Conservation (phyloP, 2,113 vertebrate genomes). For the Chaetorhynchus papuensis region DNA sequence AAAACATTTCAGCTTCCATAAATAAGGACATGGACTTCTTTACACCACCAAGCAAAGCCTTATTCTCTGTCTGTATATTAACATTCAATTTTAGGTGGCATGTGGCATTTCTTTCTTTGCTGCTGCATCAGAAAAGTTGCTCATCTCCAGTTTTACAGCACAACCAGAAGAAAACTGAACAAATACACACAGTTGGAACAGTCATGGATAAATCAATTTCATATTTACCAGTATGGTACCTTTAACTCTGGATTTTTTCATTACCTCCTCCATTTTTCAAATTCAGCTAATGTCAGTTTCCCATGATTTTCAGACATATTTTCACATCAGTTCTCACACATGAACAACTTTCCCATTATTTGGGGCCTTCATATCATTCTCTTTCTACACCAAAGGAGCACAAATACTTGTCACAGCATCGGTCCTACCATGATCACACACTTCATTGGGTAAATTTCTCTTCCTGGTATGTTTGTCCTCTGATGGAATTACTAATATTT, state of each 20-base stretch:
- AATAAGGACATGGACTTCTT: neutral
- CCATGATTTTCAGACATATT: neutral
- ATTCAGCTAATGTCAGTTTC: neutral
- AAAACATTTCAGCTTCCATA: neutral
- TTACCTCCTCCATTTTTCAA: neutral
- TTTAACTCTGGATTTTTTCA: neutral
- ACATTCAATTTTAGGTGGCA: neutral
- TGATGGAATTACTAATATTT: neutral
- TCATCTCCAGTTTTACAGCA: neutral
- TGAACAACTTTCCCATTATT: neutral
- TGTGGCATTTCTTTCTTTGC: neutral
- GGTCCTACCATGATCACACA: neutral
- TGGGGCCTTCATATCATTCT: neutral
- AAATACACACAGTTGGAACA: neutral
- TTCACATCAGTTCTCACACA: neutral
- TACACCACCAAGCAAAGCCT: neutral
- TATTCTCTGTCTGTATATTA: neutral
- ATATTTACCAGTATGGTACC: neutral
- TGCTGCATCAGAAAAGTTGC: neutral
- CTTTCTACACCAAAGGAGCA: neutral
- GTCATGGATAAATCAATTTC: neutral
- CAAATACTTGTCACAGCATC: neutral
- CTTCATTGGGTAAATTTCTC: neutral
- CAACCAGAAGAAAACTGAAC: neutral
- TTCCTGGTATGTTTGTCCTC: rapidly evolving